phyloP scores from a whole-genome alignment of 2,113 vertebrate genomes.

The Tonatia bakeri region DNA sequence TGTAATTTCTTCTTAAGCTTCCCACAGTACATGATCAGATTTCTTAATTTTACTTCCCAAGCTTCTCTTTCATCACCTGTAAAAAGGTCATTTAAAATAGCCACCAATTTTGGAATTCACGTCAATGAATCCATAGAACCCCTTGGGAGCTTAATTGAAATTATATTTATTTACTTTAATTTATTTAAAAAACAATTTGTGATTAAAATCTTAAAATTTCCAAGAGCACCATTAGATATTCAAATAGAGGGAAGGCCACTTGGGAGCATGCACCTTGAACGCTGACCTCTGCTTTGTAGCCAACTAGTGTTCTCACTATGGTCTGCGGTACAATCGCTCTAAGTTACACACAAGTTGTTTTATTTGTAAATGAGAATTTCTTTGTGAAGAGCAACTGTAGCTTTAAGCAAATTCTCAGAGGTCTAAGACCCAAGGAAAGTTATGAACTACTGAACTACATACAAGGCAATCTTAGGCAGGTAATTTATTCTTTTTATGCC shows the following conservation, averaged over 20 bases:
- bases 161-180: background rate
- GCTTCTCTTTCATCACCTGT: background rate
- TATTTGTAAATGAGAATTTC: background rate
- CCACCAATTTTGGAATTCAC: background rate
- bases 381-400: background rate
- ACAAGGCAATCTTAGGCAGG: background rate
- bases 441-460: background rate
- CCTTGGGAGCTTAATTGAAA: background rate
- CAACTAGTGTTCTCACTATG: background rate
- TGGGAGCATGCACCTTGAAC: background rate
- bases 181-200: background rate
- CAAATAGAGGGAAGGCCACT: background rate
- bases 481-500: background rate
- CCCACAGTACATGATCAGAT: background rate
- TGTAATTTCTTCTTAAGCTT: background rate
- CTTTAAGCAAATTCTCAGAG: background rate
- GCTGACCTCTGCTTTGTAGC: background rate
- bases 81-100: background rate
- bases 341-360: background rate
- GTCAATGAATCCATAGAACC: background rate
- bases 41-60: slow-evolving; percentile 1
- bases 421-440: background rate
- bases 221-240: background rate
- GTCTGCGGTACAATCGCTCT: background rate
- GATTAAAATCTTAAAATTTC: slow-evolving; percentile 9